phyloP scores from a whole-genome alignment of 92 coral and sea anemone species.

The Palythoa caribaeorum region DNA sequence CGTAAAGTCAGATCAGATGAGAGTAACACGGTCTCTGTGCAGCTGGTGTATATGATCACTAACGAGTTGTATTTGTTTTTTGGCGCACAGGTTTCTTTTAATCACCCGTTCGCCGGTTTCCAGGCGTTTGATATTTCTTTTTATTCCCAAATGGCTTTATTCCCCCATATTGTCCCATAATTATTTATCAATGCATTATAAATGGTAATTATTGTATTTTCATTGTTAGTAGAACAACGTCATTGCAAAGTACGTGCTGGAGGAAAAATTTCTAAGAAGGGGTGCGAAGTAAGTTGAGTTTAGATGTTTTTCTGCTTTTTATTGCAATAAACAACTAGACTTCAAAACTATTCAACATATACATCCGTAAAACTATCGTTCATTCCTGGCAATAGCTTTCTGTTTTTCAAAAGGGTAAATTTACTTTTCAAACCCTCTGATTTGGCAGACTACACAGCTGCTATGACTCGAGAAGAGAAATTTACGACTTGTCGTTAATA shows the following conservation, averaged over 20 bases:
- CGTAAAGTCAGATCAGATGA: background rate
- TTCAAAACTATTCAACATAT: background rate
- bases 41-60: background rate
- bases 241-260: background rate
- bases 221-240: background rate
- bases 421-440: conserved; percentile 23
- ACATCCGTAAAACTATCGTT: background rate
- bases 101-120: background rate
- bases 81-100: background rate
- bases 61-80: background rate
- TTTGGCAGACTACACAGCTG: conserved; percentile 14
- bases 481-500: conserved; percentile 18
- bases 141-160: background rate
- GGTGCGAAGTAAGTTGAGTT: background rate
- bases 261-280: background rate
- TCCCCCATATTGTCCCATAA: background rate
- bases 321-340: background rate
- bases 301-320: background rate
- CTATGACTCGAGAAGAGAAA: background rate
- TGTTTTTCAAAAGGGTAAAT: conserved; percentile 10
- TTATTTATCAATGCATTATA: conserved; percentile 6
- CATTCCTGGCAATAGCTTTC: background rate
- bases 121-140: background rate
- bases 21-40: background rate
- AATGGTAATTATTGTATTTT: background rate